A percentile compares a stretch with the other conserved stretches of the same genome.
Evolutionary conservation across 2,797 vertebrate species (phyloP).

Genomic region (Phalanger gymnotis): DNA sequence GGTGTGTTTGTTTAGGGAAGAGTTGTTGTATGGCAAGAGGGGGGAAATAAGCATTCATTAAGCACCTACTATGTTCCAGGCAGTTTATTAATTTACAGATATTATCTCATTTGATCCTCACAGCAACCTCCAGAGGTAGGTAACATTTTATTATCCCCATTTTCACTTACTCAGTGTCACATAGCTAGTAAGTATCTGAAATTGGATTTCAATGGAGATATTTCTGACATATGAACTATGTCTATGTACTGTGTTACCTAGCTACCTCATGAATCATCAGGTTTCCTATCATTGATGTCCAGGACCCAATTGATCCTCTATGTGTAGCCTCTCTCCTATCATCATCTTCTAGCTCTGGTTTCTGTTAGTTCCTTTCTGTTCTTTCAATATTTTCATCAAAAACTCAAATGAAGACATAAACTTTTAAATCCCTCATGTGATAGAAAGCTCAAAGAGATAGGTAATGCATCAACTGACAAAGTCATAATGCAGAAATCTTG

Average conservation of each 20-base stretch:
- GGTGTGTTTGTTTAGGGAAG: background rate
- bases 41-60: background rate
- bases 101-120: background rate
- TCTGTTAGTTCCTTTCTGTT: background rate
- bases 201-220: background rate
- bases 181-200: background rate
- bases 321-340: background rate
- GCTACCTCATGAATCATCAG: background rate
- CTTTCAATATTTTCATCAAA: background rate
- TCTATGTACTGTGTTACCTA: background rate
- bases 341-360: background rate
- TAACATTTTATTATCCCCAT: background rate
- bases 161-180: background rate
- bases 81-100: background rate
- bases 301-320: background rate
- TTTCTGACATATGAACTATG: background rate
- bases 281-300: background rate
- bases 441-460: background rate
- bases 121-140: background rate
- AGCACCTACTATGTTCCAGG: background rate
- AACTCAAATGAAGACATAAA: background rate
- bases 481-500: background rate
- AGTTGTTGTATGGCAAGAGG: background rate
- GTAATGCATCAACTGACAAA: background rate
- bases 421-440: background rate